Percentiles rank a stretch among this genome's conserved stretches.
phyloP scores from a whole-genome alignment of 2,113 vertebrate species.

The Cettia cetti region DNA sequence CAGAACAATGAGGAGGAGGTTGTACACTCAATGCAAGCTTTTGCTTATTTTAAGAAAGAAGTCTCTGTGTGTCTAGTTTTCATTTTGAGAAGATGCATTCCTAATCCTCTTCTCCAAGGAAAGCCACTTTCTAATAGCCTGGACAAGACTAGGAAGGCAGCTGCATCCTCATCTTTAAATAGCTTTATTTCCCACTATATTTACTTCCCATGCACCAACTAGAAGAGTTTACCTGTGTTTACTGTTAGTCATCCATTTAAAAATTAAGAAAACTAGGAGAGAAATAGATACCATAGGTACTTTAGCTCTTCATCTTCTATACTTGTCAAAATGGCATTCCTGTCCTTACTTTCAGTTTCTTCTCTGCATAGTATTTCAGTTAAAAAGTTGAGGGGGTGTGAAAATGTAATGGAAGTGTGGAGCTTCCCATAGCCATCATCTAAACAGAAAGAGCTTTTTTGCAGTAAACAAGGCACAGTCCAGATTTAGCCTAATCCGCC shows the following conservation, averaged over 20 bases:
- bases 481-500: background rate
- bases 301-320: background rate
- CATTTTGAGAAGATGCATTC: background rate
- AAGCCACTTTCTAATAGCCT: slow-evolving; percentile 17
- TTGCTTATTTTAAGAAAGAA: background rate
- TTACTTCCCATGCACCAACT: background rate
- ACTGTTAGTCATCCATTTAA: background rate
- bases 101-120: slow-evolving; percentile 32
- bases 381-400: background rate
- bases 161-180: background rate
- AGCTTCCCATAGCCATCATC: background rate
- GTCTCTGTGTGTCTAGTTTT: slow-evolving; percentile 8
- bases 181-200: background rate
- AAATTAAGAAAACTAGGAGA: background rate
- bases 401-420: background rate
- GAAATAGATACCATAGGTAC: background rate
- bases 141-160: background rate
- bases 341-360: background rate
- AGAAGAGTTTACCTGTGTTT: background rate
- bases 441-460: background rate
- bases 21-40: background rate
- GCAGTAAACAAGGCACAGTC: background rate
- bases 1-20: background rate
- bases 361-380: background rate
- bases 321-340: slow-evolving; percentile 21